Percentiles rank a stretch among this genome's conserved stretches.
phyloP scores from a whole-genome alignment of 1,140 invertebrate genomes.

The Trachelipus rathkii region DNA sequence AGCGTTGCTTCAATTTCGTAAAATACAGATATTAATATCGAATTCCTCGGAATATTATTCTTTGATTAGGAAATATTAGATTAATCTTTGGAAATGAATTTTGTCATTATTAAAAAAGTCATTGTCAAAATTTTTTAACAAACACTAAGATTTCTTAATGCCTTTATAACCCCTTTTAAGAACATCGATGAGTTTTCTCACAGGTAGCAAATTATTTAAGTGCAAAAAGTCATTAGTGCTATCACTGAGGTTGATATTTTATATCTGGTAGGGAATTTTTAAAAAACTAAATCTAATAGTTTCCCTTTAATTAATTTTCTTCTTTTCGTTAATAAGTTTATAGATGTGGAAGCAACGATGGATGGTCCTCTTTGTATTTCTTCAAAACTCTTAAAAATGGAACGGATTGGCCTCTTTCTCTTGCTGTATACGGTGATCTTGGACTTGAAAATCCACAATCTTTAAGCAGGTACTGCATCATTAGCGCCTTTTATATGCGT shows the following conservation, averaged over 20 bases:
- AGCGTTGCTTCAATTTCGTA: not conserved
- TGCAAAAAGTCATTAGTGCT: conserved; percentile 1
- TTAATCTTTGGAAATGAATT: too few species aligned
- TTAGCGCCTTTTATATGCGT: too few species aligned
- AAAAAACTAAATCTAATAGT: not conserved
- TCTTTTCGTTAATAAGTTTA: conserved; percentile 60
- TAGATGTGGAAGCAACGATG: conserved; percentile 69
- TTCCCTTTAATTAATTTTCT: not conserved
- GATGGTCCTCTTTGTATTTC: conserved; percentile 73
- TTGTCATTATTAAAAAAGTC: too few species aligned
- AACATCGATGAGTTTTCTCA: too few species aligned
- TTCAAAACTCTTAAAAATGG: conserved; percentile 65
- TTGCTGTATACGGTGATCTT: conserved; percentile 88
- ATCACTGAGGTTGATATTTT: not conserved
- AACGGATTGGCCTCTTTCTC: conserved; percentile 67
- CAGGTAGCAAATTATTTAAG: too few species aligned
- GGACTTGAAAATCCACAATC: conserved; percentile 74
- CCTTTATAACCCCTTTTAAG: too few species aligned
- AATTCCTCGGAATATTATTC: too few species aligned
- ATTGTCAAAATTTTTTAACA: too few species aligned
- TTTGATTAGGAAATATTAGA: too few species aligned
- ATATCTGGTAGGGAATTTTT: not conserved
- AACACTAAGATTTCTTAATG: too few species aligned
- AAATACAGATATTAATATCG: too few species aligned
- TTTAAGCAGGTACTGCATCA: conserved; percentile 17